A percentile compares a stretch with the other conserved stretches of the same genome.
Conservation (phyloP, 2,888 invertebrate species). For the Cephus rjabovi region DNA sequence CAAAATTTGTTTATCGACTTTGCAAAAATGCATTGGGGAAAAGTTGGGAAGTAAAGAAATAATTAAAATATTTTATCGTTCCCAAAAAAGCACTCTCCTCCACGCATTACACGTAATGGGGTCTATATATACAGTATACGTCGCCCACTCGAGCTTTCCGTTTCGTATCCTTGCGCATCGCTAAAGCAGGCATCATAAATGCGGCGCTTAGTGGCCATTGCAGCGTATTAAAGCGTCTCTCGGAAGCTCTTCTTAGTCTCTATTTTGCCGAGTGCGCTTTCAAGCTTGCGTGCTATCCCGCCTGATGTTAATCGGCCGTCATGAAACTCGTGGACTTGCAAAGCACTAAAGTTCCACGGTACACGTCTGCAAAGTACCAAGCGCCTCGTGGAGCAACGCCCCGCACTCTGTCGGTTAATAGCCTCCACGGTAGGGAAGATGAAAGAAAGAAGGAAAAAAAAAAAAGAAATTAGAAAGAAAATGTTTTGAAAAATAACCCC, state of each 20-base stretch:
- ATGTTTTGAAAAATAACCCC: background rate
- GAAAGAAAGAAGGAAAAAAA: background rate
- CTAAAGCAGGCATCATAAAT: background rate
- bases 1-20: no score
- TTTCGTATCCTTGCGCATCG: background rate
- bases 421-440: background rate
- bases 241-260: slow-evolving; percentile 24
- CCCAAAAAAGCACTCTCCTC: background rate
- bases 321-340: slow-evolving; percentile 22
- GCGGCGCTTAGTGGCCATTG: slow-evolving; percentile 20
- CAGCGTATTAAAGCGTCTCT: slow-evolving; percentile 16
- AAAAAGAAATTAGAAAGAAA: background rate
- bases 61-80: no score
- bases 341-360: slow-evolving; percentile 20
- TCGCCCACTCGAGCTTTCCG: background rate
- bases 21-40: no score
- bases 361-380: background rate
- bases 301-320: slow-evolving; percentile 29
- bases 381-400: background rate
- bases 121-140: background rate
- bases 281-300: slow-evolving; percentile 17
- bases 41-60: no score
- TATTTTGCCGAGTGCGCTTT: slow-evolving; percentile 27
- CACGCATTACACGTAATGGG: background rate
- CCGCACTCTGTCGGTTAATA: background rate